A percentile compares a stretch with the other conserved stretches of the same genome.
These are phyloP conservation scores for Microctenopoma lineatum DNA, from an alignment of 2,797 vertebrate genomes.

Conservation along the genomic window DNA sequence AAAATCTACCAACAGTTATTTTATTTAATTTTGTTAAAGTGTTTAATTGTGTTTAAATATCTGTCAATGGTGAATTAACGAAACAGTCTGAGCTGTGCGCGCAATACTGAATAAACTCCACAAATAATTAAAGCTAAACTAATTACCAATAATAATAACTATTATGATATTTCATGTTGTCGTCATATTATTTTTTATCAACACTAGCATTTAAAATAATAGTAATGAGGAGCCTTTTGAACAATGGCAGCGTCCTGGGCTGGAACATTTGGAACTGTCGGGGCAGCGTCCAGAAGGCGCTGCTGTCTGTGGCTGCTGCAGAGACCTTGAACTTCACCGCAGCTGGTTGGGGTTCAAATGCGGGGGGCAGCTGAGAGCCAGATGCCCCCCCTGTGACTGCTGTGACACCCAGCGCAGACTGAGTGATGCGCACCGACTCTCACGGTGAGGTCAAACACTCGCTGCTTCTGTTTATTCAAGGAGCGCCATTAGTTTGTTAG, in stretches of 20 bases:
- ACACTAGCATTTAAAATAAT: background rate
- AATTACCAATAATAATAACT: background rate
- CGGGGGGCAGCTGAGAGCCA: constrained; percentile 77
- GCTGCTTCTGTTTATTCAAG: constrained; percentile 6
- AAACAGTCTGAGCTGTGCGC: background rate
- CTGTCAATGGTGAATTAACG: background rate
- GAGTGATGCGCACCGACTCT: constrained; percentile 53
- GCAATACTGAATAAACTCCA: too few species aligned
- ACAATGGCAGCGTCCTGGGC: background rate
- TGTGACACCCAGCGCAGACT: constrained; percentile 57
- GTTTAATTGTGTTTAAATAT: background rate
- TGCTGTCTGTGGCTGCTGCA: constrained; percentile 46
- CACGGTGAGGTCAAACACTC: constrained; percentile 22
- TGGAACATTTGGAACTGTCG: background rate
- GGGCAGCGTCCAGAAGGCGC: constrained; percentile 18
- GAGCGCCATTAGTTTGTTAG: background rate
- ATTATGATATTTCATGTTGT: too few species aligned
- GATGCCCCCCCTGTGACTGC: constrained; percentile 72
- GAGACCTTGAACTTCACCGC: constrained; percentile 83
- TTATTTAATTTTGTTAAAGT: background rate
- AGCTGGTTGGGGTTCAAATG: constrained; percentile 68
- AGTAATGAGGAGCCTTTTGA: background rate
- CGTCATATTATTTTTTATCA: too few species aligned
- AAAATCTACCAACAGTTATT: background rate
- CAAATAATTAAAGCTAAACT: background rate